These are phyloP conservation scores for Callaeas wilsoni DNA, from an alignment of 2,113 vertebrate species.

Conservation along the genomic window DNA sequence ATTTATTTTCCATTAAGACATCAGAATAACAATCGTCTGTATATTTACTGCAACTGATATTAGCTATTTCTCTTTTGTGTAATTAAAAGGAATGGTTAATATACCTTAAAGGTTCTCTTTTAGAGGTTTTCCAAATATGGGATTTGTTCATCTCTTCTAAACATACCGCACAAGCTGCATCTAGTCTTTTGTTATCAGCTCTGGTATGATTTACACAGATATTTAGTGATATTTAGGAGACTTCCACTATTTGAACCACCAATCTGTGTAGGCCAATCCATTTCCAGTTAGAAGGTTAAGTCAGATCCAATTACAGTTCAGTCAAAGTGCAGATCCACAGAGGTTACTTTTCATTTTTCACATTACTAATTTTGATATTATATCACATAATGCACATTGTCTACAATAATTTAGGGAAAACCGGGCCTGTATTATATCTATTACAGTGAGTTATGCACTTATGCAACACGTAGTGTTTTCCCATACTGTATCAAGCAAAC, in stretches of 20 bases:
- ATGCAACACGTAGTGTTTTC: neutral
- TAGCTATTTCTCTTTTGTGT: constrained; percentile 34
- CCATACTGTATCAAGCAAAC: neutral
- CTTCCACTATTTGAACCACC: constrained; percentile 65
- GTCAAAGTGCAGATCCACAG: neutral
- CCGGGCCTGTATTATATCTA: neutral
- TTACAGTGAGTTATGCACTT: neutral
- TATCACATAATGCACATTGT: neutral
- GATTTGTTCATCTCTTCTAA: neutral
- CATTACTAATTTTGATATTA: neutral
- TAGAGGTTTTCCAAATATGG: neutral
- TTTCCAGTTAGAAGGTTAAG: constrained; percentile 74
- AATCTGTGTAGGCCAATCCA: constrained; percentile 39
- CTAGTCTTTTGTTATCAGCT: constrained; percentile 62
- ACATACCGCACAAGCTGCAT: neutral
- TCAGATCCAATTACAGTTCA: constrained; percentile 71
- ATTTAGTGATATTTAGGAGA: constrained; percentile 61
- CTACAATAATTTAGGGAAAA: neutral
- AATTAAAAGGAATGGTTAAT: constrained; percentile 66
- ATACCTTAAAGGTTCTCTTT: constrained; percentile 10
- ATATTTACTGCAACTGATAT: constrained; percentile 58
- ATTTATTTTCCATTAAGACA: constrained; percentile 71
- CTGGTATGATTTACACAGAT: constrained; percentile 67
- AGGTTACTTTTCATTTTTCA: constrained; percentile 5
- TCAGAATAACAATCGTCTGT: constrained; percentile 56